Evolutionary conservation across 1,140 invertebrate species (phyloP), one percentile per base, ranked within the genome.

Genomic region (Drosophila lowei): DNA sequence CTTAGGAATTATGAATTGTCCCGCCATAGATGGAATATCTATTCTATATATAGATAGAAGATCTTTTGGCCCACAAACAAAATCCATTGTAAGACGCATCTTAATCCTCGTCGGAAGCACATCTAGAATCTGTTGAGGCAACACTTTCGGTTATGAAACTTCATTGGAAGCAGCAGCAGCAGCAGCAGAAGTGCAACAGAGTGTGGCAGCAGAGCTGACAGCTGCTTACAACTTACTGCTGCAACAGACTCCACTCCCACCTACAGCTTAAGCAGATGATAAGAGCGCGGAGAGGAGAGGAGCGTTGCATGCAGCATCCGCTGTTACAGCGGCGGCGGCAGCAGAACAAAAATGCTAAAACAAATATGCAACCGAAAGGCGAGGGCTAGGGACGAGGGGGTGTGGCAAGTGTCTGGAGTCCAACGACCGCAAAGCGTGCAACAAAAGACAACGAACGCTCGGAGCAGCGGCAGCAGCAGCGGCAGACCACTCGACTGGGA

Each of bases 351-450:
- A 63, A 77, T 61, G 65, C 48, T 58, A 77, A 64, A 65, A 55
- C 59, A 67, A 74, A 74, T 55, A 42, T 18, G 23, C 44, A 48
- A 28, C 34, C 16, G 6, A 15, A 16, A 44, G 48, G 34, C 49
- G 25, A 43, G 53, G 57, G 16, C 50, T 65, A 46, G 58, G 41
- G 54, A 70, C 59, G 34, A 34, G 16, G 44, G 16, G 50, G 52
- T 50, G 44, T 59, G 57, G 68, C 18, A 53, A 49, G 56, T 49
- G 48, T 47, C 65, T 44, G 42, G 76, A 79, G 78, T 38, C 75
- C 83, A 88, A 88, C 83, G 83, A 88, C 83, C 83, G 81, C 81
- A 88, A 75, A 78, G 34, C 74, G 79, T 88, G 77, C 77, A 78
- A 73, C 75, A 77, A 72, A 74, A 61, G 34, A 60, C 59, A 54